Evolutionary conservation across 2,113 vertebrate genomes (phyloP).

Genomic region (Chrysemys picta): DNA sequence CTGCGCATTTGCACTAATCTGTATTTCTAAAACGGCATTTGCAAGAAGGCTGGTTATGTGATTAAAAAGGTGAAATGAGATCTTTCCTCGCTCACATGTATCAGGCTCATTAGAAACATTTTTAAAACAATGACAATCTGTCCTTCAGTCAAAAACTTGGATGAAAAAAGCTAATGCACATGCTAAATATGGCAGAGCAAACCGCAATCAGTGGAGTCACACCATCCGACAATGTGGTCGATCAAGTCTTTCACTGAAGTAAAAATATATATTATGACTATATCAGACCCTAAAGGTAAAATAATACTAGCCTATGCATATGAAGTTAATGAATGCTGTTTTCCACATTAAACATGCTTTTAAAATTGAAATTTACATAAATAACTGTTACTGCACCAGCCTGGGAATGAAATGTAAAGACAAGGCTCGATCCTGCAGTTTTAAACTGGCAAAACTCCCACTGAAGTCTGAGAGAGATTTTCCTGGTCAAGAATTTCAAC

Average conservation of each 20-base stretch:
- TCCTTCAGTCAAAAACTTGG: not conserved
- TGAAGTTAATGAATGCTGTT: not conserved
- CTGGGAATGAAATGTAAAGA: not conserved
- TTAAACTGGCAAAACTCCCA: not conserved
- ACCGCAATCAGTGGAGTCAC: rapidly evolving
- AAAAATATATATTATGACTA: not conserved
- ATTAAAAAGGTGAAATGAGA: not conserved
- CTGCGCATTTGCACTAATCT: not conserved
- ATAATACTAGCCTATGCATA: not conserved
- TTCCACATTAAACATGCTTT: not conserved
- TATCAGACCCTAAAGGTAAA: not conserved
- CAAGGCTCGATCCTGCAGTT: not conserved
- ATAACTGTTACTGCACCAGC: not conserved
- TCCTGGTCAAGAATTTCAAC: not conserved
- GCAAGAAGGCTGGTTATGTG: not conserved
- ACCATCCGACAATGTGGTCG: not conserved
- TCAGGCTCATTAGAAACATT: not conserved
- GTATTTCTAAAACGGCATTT: not conserved
- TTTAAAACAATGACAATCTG: not conserved
- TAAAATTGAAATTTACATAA: not conserved
- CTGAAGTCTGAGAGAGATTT: not conserved
- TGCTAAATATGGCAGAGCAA: not conserved
- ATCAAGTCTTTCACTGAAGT: not conserved
- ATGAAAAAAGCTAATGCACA: not conserved
- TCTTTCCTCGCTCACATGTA: not conserved